Conservation (phyloP, 2,888 invertebrate species). For the Adelognathus sp. region DNA sequence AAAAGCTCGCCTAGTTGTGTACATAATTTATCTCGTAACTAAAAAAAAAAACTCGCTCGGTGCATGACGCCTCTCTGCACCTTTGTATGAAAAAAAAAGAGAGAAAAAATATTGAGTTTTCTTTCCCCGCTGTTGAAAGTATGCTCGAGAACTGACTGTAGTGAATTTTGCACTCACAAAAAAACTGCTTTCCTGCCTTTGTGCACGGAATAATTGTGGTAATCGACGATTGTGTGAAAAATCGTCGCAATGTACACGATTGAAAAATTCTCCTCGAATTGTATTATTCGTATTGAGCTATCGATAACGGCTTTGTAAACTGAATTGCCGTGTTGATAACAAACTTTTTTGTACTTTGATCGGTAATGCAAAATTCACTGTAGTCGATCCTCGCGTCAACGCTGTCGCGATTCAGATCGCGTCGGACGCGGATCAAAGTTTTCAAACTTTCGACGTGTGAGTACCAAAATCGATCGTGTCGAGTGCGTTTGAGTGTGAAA, state of each 20-base stretch:
- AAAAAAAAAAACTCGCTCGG: constrained; percentile 69
- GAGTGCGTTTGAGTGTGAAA: neutral
- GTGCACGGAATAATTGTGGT: neutral
- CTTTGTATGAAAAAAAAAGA: constrained; percentile 9
- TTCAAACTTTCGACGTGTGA: neutral
- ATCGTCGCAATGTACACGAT: neutral
- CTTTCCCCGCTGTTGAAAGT: constrained; percentile 17
- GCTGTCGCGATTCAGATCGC: neutral
- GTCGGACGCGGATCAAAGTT: neutral
- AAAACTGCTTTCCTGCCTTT: neutral
- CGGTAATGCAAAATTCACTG: neutral
- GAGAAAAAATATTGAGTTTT: constrained; percentile 22
- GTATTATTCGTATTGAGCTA: neutral
- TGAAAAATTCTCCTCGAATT: neutral
- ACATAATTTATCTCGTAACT: constrained; percentile 48
- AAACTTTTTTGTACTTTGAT: constrained; percentile 2
- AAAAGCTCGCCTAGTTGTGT: constrained; percentile 63
- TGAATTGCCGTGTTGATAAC: neutral
- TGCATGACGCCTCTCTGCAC: constrained; percentile 35
- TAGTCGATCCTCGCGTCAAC: neutral
- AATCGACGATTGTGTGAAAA: neutral
- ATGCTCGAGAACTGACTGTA: neutral
- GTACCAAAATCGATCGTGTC: neutral
- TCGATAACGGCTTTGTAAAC: neutral
- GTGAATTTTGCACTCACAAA: neutral